Evolutionary conservation across 2,888 invertebrate genomes (phyloP), one percentile per base, ranked within the genome.

Genomic region (Blera fallax): DNA sequence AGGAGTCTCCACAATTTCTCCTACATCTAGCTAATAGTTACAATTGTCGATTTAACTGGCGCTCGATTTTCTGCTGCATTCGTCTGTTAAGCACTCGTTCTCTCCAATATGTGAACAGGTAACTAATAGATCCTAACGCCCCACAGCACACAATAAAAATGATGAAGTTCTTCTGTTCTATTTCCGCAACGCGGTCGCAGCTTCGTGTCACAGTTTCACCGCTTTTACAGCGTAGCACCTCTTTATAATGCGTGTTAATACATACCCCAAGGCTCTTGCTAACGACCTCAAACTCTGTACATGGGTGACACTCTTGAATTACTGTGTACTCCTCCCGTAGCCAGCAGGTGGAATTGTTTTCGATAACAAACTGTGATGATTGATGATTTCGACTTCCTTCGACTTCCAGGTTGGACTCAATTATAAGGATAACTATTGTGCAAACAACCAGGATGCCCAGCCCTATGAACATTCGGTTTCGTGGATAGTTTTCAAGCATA

Each of bases 401-500:
- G 0, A 88, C 90, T 6, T 90, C 90, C 11, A 91, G 88, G 65
- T 94, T 94, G 1, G 97, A 97, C 92, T 97, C 97, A 79, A 97
- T 93, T 89, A 97, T 95, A 50, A 98, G 93, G 62, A 97, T 95
- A 54, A 97, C 92, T 88, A 97, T 93, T 34, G 97, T 97, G 89
- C 97, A 93, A 95, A 95, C 93, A 92, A 96, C 96, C 88, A 97
- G 93, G 88, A 95, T 93, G 85, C 95, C 94, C 87, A 97, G 95
- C 64, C 96, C 96, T 82, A 96, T 92, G 62, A 97, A 92, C 97
- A 97, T 97, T 89, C 96, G 96, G 91, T 95, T 95, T 91, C 95
- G 96, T 21, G 97, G 96, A 91, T 96, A 97, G 87, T 95, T 95
- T 92, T 97, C 97, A 89, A 97, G 95, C 97, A 97, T 97, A 90